A percentile compares a stretch with the other conserved stretches of the same genome.
Conservation (phyloP, 2,113 vertebrate genomes). For the Dasyurus viverrinus region DNA sequence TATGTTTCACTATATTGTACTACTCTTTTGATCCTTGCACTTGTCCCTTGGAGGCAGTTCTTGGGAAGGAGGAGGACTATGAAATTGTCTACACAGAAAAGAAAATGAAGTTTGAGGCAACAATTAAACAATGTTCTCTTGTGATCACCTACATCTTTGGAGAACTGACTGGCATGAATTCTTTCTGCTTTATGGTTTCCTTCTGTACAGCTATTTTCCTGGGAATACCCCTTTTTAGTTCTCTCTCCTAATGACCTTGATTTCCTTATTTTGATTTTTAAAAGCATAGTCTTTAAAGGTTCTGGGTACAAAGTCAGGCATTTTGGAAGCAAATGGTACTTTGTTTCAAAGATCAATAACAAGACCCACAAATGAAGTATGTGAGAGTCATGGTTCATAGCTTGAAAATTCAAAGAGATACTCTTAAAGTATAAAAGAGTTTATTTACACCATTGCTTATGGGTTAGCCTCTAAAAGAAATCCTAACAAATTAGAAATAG, state of each 20-base stretch:
- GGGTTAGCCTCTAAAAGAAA: no score
- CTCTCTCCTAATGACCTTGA: background rate
- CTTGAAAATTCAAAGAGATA: no score
- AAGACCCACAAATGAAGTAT: background rate
- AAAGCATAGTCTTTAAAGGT: background rate
- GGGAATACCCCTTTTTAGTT: background rate
- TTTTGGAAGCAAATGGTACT: background rate
- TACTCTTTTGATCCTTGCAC: background rate
- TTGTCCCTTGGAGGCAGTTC: background rate
- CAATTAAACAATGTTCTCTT: background rate
- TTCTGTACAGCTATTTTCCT: background rate
- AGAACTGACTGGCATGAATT: background rate
- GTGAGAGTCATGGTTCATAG: no score
- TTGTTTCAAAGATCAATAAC: background rate
- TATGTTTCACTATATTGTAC: background rate
- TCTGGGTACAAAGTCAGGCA: background rate
- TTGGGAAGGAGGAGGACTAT: background rate
- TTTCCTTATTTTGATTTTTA: background rate
- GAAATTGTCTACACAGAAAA: background rate
- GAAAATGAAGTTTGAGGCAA: background rate
- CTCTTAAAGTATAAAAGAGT: no score
- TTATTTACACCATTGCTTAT: no score
- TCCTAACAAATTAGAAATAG: no score
- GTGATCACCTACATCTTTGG: background rate
- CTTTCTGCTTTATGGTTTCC: background rate